A percentile compares a stretch with the other conserved stretches of the same genome.
These are phyloP conservation scores for Sebastes diploproa DNA, from an alignment of 2,797 vertebrate species.

Conservation along the genomic window DNA sequence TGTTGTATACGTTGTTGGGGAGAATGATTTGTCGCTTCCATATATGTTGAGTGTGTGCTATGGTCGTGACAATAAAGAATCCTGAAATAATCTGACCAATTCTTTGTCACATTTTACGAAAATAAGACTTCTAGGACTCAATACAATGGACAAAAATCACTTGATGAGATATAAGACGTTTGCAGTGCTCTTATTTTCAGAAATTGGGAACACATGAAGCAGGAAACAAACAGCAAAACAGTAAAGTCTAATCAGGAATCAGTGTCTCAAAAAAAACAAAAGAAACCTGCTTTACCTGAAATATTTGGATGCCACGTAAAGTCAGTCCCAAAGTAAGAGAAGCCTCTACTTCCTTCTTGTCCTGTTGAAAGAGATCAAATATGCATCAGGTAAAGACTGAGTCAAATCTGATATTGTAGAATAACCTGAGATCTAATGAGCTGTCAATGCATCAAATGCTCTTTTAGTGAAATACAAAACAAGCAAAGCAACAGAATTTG, in stretches of 20 bases:
- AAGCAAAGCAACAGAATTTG: background rate
- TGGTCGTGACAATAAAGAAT: no score
- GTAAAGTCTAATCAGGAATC: background rate
- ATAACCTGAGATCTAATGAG: background rate
- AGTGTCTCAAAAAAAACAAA: background rate
- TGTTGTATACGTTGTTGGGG: no score
- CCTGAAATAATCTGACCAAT: no score
- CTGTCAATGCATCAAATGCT: background rate
- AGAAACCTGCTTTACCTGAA: slow-evolving; percentile 85
- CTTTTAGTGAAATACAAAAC: background rate
- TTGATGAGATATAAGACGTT: background rate
- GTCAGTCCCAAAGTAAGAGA: slow-evolving; percentile 94
- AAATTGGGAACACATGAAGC: background rate
- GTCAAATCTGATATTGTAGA: background rate
- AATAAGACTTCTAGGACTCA: background rate
- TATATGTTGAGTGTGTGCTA: no score
- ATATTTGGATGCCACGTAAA: slow-evolving; percentile 96
- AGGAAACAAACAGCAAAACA: background rate
- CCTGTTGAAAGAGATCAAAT: slow-evolving; percentile 75
- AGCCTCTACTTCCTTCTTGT: slow-evolving; percentile 96
- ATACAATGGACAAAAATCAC: background rate
- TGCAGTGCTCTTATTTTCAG: background rate
- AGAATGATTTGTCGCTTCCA: no score
- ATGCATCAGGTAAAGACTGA: background rate
- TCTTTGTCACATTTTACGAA: background rate